Evolutionary conservation across 2,888 invertebrate genomes (phyloP), one percentile per base, ranked within the genome.

Genomic region (Acleris holmiana): DNA sequence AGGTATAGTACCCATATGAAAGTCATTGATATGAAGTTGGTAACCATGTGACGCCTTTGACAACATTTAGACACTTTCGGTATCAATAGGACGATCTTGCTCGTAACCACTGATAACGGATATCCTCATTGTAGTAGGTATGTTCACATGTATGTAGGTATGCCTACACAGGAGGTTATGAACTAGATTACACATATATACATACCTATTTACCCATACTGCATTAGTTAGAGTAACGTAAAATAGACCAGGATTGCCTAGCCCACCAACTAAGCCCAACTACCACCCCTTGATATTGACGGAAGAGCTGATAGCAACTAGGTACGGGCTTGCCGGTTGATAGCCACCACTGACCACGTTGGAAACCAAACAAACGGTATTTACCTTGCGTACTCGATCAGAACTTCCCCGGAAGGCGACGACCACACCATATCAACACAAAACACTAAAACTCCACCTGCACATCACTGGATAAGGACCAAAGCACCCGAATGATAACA

Each of bases 341-440:
- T 61, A 55, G 49, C 53, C 54, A 19, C 23, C 53, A 48, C 53
- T 35, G 53, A 59, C 60, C 65, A 65, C 65, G 65, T 64, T 64
- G 35, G 46, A 21, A 58, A 46, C 60, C 40, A 47, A 60, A 60
- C 55, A 61, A 40, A 40, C 19, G 29, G 48, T 19, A 15, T 71
- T 72, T 89, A 92, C 91, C 92, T 91, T 80, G 91, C 85, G 76
- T 90, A 85, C 86, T 92, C 91, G 77, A 91, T 85, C 82, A 91
- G 83, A 83, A 91, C 88, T 83, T 92, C 91, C 77, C 88, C 89
- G 68, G 89, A 83, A 74, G 90, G 89, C 85, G 89, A 82, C 75
- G 91, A 90, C 92, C 91, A 91, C 86, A 91, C 92, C 91, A 92
- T 92, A 88, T 89, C 86, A 86, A 71, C 79, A 80, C 91, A 89